phyloP scores from a whole-genome alignment of 2,113 vertebrate species.

The Marcusenius ussheri region DNA sequence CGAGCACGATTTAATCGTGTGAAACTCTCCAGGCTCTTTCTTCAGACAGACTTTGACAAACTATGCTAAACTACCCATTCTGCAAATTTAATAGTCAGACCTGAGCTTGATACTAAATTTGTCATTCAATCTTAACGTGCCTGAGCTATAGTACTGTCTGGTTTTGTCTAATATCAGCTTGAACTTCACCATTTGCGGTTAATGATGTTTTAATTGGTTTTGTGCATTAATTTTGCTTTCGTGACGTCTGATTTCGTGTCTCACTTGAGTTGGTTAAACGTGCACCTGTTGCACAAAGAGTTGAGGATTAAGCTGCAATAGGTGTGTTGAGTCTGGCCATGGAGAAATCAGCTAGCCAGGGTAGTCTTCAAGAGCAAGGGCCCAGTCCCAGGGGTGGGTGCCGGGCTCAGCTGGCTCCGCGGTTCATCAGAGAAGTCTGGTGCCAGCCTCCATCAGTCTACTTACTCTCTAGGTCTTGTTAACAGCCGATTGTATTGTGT shows the following conservation, averaged over 20 bases:
- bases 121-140: neutral
- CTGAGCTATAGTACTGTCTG: neutral
- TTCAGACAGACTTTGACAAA: neutral
- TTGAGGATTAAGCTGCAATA: neutral
- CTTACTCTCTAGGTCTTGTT: neutral
- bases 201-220: neutral
- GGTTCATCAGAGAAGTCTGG: neutral
- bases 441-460: neutral
- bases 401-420: neutral
- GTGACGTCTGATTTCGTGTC: neutral
- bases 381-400: neutral
- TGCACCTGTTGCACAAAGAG: neutral
- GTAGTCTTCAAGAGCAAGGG: neutral
- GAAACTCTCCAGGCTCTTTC: neutral
- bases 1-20: neutral
- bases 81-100: neutral
- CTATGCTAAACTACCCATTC: neutral
- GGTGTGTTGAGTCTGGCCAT: neutral
- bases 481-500: neutral
- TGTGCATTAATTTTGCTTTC: neutral
- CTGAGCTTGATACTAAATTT: neutral
- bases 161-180: neutral
- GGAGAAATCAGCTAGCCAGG: neutral
- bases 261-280: neutral
- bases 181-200: neutral